A percentile compares a stretch with the other conserved stretches of the same genome.
Evolutionary conservation across 2,797 vertebrate species (phyloP).

Genomic region (Odontamblyopus lacepedii): DNA sequence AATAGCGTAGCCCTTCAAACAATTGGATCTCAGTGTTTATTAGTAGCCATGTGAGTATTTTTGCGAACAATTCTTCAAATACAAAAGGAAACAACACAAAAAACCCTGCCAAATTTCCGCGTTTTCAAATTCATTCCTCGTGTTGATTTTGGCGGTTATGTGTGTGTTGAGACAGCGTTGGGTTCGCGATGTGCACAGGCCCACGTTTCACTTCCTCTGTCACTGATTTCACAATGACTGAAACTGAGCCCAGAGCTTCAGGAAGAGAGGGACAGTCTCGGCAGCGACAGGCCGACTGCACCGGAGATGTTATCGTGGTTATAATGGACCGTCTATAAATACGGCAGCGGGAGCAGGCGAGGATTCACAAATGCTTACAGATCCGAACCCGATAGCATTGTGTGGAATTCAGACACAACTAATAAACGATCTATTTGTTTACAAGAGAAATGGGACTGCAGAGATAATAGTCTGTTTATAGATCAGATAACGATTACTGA

Average conservation of each 20-base stretch:
- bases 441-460: neutral
- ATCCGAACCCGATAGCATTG: conserved; percentile 53
- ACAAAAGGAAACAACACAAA: no score
- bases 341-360: conserved; percentile 15
- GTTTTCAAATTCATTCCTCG: neutral
- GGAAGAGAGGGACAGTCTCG: conserved; percentile 53
- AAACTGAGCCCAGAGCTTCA: conserved; percentile 5
- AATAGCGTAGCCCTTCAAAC: no score
- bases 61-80: no score
- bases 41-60: no score
- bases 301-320: conserved; percentile 27
- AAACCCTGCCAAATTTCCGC: no score
- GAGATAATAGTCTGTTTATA: neutral
- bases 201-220: conserved; percentile 56
- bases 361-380: conserved; percentile 21
- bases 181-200: conserved; percentile 8
- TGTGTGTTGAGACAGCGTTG: conserved; percentile 25
- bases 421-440: neutral
- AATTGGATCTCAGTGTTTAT: no score
- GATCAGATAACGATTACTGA: neutral
- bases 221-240: conserved; percentile 28
- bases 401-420: conserved; percentile 30
- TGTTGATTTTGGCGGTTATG: neutral
- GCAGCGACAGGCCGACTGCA: neutral
- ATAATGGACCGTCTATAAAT: conserved; percentile 32